Percentiles rank a stretch among this genome's conserved stretches.
Evolutionary conservation across 2,888 invertebrate species (phyloP).

Genomic region (Plagodis dolabraria): DNA sequence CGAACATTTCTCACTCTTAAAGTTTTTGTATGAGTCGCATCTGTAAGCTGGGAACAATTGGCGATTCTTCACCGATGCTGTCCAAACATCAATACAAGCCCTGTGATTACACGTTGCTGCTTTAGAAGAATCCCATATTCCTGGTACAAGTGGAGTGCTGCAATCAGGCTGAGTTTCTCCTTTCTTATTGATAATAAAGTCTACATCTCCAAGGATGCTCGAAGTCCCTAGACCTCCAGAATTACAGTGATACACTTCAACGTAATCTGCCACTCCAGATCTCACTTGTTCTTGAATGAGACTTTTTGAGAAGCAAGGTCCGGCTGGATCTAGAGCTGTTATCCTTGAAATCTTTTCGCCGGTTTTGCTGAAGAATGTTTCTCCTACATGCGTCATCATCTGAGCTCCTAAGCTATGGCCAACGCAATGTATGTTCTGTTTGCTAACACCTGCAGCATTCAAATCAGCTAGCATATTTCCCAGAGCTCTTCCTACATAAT

Average conservation of each 20-base stretch:
- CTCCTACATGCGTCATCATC: slow-evolving; percentile 36
- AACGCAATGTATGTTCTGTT: slow-evolving; percentile 38
- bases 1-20: slow-evolving; percentile 47
- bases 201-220: slow-evolving; percentile 67
- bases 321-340: slow-evolving; percentile 41
- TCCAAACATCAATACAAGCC: slow-evolving; percentile 58
- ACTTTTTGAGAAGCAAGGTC: slow-evolving; percentile 37
- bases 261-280: slow-evolving; percentile 70
- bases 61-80: slow-evolving; percentile 54
- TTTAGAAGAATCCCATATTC: slow-evolving; percentile 56
- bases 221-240: slow-evolving; percentile 63
- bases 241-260: slow-evolving; percentile 79
- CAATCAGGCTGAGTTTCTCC: slow-evolving; percentile 81
- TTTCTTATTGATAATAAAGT: slow-evolving; percentile 79
- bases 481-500: slow-evolving; percentile 42
- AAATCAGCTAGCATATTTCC: slow-evolving; percentile 37
- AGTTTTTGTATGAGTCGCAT: slow-evolving; percentile 46
- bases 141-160: slow-evolving; percentile 56
- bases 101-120: slow-evolving; percentile 64
- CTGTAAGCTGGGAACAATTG: slow-evolving; percentile 54
- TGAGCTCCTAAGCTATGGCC: slow-evolving; percentile 46
- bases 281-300: slow-evolving; percentile 56
- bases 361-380: slow-evolving; percentile 27
- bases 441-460: slow-evolving; percentile 32
- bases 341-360: slow-evolving; percentile 36